Evolutionary conservation across 2,888 invertebrate genomes (phyloP), one percentile per base, ranked within the genome.

Genomic region (Apotomis betuletana): DNA sequence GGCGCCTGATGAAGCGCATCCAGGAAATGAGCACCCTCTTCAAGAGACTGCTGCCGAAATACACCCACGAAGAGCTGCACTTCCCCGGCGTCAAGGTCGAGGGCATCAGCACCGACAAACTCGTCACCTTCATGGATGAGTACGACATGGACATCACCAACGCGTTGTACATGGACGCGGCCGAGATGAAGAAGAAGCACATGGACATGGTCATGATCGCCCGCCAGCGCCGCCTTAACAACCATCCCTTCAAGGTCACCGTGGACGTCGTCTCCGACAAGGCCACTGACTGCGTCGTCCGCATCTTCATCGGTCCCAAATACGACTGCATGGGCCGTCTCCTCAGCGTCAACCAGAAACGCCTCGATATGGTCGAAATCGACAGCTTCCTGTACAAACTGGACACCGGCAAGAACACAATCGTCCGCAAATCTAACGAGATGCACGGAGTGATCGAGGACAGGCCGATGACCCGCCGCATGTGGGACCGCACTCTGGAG

Each of bases 291-390:
- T 94, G 94, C 62, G 94, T 96, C 10, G 94, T 96, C 12, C 95
- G 96, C 71, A 87, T 95, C 13, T 96, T 94, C 93, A 86, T 96
- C 75, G 96, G 96, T 79, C 96, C 96, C 54, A 96, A 96, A 87
- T 95, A 93, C 88, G 95, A 96, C 86, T 94, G 95, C 85, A 91
- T 94, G 80, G 95, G 95, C 73, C 94, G 94, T 70, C 88, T 94
- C 41, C 86, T 95, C 62, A 91, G 92, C 79, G 84, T 91, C 75
- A 89, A 92, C 80, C 90, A 91, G 84, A 90, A 88, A 73, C 90
- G 92, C 65, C 74, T 80, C 57, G 90, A 91, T 75, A 92, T 93
- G 92, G 80, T 93, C 38, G 93, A 93, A 75, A 88, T 93, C 64
- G 93, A 93, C 80, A 89, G 88, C 78, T 95, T 96, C 92, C 74